Base-by-base conservation (phyloP, 2,797 vertebrate species). In the Sorex maritimensis region DNA sequence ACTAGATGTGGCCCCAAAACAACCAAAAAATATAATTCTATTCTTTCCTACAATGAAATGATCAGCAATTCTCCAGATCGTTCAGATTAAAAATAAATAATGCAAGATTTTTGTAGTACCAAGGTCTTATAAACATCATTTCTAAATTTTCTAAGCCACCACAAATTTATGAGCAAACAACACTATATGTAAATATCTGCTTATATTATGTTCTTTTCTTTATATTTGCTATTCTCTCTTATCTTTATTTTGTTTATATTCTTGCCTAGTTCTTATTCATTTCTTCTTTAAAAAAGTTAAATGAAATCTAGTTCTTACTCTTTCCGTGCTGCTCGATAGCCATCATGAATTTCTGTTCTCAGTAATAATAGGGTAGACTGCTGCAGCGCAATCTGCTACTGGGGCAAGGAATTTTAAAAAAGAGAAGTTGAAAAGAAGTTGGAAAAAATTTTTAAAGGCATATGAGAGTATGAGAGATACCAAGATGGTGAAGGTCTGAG, bases 21-120 rank as follows among this genome's bases (percentile, higher is more conserved):
- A 61, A 61, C 6, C 49, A 9, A 52, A 52, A 52, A 52, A 52
- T 71, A 28, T 68, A 52, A 83, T 80, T 4, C 38, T 41, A 74
- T 85, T 30, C 71, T 61, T 85, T 85, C 46, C 17, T 82, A 7
- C 9, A 79, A 2, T 38, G 72, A 91, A 71, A 88, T 85, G 23
- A 86, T 49, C 30, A 89, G 3, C 30, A 2, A 58, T 52, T 38
- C 38, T 24, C 69, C 19, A 61, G 3, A 71, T 12, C 0, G 14
- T 94, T 94, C 75, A 81, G 11, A 55, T 85, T 38, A 95, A 81
- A 84, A 92, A 14, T 13, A 11, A 88, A 78, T 23, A 10, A 74
- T 72, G 77, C 71, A 38, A 85, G 4, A 52, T 52, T 52, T 52
- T 52, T 44, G 68, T 46, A 65, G 21, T 52, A 67, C 14, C n/a